Conservation (phyloP, 2,888 invertebrate species). For the Tryphoninae sp. region DNA sequence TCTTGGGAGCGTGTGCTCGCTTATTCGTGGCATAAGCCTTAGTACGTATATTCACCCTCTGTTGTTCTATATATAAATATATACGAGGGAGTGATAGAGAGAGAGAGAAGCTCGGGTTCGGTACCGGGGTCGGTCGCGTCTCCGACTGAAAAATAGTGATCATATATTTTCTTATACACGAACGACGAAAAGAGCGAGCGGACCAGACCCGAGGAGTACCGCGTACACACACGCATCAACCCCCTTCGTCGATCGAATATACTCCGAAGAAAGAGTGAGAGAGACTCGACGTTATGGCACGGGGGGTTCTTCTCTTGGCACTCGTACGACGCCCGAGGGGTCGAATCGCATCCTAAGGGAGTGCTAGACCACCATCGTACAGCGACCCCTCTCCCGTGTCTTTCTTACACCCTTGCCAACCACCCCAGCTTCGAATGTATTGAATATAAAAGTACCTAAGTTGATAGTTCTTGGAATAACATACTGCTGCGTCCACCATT, state of each 20-base stretch:
- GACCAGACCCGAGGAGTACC: conserved; percentile 39
- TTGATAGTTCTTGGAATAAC: conserved; percentile 79
- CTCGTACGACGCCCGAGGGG: conserved; percentile 54
- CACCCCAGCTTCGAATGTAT: conserved; percentile 76
- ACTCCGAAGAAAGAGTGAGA: conserved; percentile 71
- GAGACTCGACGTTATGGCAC: conserved; percentile 71
- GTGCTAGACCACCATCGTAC: conserved; percentile 73
- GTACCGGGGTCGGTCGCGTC: conserved; percentile 59
- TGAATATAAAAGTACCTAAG: conserved; percentile 80
- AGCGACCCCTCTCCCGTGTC: conserved; percentile 47
- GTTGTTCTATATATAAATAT: conserved; percentile 1
- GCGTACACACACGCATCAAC: conserved; percentile 18
- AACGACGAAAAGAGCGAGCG: conserved; percentile 33
- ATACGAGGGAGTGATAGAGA: conserved; percentile 9
- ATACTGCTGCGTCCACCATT: conserved; percentile 66
- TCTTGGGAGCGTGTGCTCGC: conserved; percentile 54
- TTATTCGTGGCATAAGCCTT: conserved; percentile 52
- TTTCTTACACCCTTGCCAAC: conserved; percentile 20
- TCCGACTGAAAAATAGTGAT: conserved; percentile 71
- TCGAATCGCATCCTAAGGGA: conserved; percentile 74
- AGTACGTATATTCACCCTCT: conserved; percentile 32
- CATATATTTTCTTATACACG: conserved; percentile 67
- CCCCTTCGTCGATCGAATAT: conserved; percentile 61
- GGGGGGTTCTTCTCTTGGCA: conserved; percentile 45
- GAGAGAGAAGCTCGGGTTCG: conserved; percentile 59